These are phyloP conservation scores for Hylaeus volcanicus DNA, from an alignment of 1,140 invertebrate genomes.

Conservation along the genomic window DNA sequence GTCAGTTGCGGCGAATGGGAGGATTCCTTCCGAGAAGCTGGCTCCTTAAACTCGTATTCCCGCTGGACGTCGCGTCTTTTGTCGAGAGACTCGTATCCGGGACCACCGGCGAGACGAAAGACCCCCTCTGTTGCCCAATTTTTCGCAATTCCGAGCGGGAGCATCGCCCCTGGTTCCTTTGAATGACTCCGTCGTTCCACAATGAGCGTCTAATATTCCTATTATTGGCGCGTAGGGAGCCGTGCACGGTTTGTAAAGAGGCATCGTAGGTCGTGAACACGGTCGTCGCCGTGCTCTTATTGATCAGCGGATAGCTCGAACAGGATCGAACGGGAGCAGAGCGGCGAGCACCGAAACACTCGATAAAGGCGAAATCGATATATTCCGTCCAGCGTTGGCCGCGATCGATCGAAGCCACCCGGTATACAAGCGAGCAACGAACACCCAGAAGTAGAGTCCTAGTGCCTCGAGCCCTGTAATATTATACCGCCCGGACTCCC, in stretches of 20 bases:
- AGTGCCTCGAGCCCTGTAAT: conserved; percentile 71
- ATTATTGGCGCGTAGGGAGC: neutral
- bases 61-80: neutral
- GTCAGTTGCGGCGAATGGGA: neutral
- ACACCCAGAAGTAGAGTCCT: conserved; percentile 70
- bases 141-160: neutral
- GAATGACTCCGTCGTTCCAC: too few species aligned
- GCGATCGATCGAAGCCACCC: conserved; percentile 59
- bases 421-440: conserved; percentile 67
- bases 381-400: conserved; percentile 7
- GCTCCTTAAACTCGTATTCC: conserved; percentile 9
- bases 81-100: neutral
- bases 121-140: neutral
- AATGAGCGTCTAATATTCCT: neutral
- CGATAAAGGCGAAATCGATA: conserved; percentile 28
- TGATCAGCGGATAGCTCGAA: conserved; percentile 30
- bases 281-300: conserved; percentile 4
- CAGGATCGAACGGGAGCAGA: conserved; percentile 19
- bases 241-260: neutral
- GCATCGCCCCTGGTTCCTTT: too few species aligned
- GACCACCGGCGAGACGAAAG: neutral
- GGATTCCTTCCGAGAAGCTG: conserved; percentile 11
- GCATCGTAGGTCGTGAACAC: neutral
- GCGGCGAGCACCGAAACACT: neutral
- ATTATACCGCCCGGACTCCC: conserved; percentile 67